A percentile compares a stretch with the other conserved stretches of the same genome.
These are phyloP conservation scores for Drymodes brunneopygia DNA, from an alignment of 2,113 vertebrate species.

Conservation along the genomic window DNA sequence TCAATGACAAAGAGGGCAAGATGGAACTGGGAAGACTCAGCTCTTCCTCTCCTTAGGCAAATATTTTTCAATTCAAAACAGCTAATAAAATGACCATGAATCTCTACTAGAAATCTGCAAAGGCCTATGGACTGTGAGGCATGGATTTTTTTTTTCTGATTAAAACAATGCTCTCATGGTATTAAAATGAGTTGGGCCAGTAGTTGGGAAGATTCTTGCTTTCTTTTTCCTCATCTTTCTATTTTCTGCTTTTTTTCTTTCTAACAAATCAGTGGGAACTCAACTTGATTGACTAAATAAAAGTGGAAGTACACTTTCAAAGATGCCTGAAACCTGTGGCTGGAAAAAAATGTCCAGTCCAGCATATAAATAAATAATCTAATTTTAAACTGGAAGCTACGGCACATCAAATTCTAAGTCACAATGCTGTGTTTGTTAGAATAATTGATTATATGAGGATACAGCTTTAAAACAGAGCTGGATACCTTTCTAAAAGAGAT, in stretches of 20 bases:
- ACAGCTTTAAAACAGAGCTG: background rate
- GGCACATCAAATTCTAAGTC: background rate
- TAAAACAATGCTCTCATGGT: background rate
- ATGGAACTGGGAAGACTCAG: background rate
- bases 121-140: background rate
- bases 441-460: background rate
- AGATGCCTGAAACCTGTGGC: background rate
- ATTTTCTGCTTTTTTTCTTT: background rate
- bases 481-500: background rate
- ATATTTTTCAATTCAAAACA: background rate
- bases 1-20: background rate
- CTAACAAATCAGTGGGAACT: background rate
- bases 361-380: background rate
- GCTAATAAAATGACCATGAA: background rate
- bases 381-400: background rate
- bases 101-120: background rate
- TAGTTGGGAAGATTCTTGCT: background rate
- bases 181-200: background rate
- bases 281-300: background rate
- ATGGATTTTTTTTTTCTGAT: background rate
- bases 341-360: background rate
- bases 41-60: background rate
- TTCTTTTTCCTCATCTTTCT: background rate
- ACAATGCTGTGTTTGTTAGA: background rate
- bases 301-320: background rate